Percentiles rank a stretch among this genome's conserved stretches.
phyloP scores from a whole-genome alignment of 2,888 invertebrate species.

The Ophraella communa region DNA sequence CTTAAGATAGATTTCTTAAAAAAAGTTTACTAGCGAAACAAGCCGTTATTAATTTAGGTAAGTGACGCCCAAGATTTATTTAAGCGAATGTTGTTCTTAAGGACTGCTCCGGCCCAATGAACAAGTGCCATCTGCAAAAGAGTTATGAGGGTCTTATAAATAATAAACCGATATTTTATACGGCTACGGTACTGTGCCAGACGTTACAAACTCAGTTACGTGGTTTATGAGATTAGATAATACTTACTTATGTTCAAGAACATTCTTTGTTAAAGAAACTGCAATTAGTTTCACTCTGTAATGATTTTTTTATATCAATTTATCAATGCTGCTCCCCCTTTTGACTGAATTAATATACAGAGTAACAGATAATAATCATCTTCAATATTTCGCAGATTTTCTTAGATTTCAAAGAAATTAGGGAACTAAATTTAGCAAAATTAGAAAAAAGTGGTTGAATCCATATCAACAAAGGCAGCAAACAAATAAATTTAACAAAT shows the following conservation, averaged over 20 bases:
- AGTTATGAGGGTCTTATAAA: constrained; percentile 58
- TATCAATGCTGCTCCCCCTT: too few relatives aligned
- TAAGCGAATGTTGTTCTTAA: constrained; percentile 31
- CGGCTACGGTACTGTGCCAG: constrained; percentile 54
- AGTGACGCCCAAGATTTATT: constrained; percentile 29
- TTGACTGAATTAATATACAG: too few relatives aligned
- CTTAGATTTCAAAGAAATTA: too few relatives aligned
- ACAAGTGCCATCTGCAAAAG: constrained; percentile 54
- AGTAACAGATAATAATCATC: too few relatives aligned
- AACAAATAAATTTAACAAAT: too few relatives aligned
- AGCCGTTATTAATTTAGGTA: constrained; percentile 19
- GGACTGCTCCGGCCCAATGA: constrained; percentile 37
- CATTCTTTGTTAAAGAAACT: not conserved
- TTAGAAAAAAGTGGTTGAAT: too few relatives aligned
- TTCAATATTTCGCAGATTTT: too few relatives aligned
- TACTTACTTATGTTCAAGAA: constrained; percentile 9
- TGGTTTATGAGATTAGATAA: constrained; percentile 48
- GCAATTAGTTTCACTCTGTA: not conserved
- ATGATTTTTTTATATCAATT: not conserved
- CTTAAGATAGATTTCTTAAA: not conserved
- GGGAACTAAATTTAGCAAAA: too few relatives aligned
- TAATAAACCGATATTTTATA: constrained; percentile 58
- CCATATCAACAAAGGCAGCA: too few relatives aligned
- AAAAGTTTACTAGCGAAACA: constrained; percentile 9
- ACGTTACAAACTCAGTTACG: constrained; percentile 50